Conservation (phyloP, 2,888 invertebrate species). For the Xestia sexstrigata region DNA sequence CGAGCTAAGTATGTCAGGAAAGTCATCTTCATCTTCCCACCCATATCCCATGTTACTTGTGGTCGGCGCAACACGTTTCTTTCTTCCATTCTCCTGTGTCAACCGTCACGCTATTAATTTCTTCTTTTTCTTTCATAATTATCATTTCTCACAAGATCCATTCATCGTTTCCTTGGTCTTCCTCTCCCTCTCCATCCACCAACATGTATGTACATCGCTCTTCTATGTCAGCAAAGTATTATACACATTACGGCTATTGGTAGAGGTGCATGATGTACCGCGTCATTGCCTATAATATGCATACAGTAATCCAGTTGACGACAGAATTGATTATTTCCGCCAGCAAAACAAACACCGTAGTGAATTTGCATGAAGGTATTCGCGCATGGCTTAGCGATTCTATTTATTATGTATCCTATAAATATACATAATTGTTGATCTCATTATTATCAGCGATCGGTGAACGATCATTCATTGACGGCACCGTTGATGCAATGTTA, state of each 20-base stretch:
- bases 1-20: too few relatives aligned
- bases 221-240: slow-evolving; percentile 1
- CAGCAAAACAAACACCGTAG: background rate
- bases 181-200: background rate
- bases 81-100: too few relatives aligned
- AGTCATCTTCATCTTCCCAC: too few relatives aligned
- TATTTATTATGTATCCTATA: background rate
- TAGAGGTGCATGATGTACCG: background rate
- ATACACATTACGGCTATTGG: background rate
- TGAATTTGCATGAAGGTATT: slow-evolving; percentile 1
- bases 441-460: background rate
- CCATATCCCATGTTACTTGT: too few relatives aligned
- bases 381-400: background rate
- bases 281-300: background rate
- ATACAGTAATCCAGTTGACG: slow-evolving; percentile 3
- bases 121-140: too few relatives aligned
- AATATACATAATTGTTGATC: background rate
- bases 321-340: slow-evolving; percentile 13
- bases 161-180: background rate
- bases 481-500: background rate
- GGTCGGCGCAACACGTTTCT: too few relatives aligned
- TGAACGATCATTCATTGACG: background rate
- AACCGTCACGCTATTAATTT: too few relatives aligned
- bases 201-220: background rate
- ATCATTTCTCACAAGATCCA: too few relatives aligned